These are phyloP conservation scores for Lycophotia porphyrea DNA, from an alignment of 2,888 invertebrate species.

Conservation along the genomic window DNA sequence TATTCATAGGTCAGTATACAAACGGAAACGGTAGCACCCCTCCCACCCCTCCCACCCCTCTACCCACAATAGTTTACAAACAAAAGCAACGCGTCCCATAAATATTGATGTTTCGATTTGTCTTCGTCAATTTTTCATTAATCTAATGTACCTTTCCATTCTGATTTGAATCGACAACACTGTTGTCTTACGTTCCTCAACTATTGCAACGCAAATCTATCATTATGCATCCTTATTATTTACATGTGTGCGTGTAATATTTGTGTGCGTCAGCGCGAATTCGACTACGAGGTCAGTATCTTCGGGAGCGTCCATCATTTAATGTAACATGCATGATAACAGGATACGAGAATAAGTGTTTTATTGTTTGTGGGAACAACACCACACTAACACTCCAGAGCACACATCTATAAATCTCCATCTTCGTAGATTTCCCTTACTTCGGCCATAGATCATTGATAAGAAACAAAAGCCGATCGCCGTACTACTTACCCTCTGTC, in stretches of 20 bases:
- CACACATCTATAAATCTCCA: not conserved
- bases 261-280: not conserved
- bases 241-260: no score
- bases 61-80: not conserved
- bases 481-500: not conserved
- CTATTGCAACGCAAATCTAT: not conserved
- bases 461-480: slow-evolving; percentile 7
- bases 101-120: slow-evolving; percentile 2
- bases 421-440: not conserved
- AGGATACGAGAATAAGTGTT: not conserved
- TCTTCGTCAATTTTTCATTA: slow-evolving; percentile 33
- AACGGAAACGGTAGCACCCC: not conserved
- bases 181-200: not conserved
- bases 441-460: not conserved
- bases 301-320: not conserved
- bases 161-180: not conserved
- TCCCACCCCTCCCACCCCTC: no score
- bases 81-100: not conserved
- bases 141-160: slow-evolving; percentile 12
- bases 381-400: not conserved
- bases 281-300: not conserved
- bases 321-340: not conserved
- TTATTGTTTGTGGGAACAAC: not conserved
- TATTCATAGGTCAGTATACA: slow-evolving; percentile 54
- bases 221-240: not conserved